These are phyloP conservation scores for cat (Felis catus) DNA, from an alignment of 2,113 vertebrate species.

Conservation along the genomic window DNA sequence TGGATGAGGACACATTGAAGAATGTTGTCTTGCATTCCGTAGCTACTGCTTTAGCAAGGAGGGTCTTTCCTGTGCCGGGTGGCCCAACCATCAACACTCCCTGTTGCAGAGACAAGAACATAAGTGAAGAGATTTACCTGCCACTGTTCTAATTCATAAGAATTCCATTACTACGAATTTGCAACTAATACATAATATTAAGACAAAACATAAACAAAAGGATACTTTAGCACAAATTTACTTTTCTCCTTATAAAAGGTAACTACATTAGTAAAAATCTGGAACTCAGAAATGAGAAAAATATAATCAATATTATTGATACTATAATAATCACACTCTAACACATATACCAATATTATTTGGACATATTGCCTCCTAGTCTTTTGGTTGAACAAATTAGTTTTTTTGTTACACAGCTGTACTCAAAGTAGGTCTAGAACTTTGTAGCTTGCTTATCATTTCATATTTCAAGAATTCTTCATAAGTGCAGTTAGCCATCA, in stretches of 20 bases:
- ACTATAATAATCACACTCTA: neutral
- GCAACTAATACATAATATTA: conserved; percentile 28
- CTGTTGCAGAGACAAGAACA: conserved; percentile 77
- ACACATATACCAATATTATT: neutral
- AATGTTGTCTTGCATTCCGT: conserved; percentile 99
- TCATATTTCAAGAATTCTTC: conserved; percentile 1
- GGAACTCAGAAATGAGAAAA: conserved; percentile 30
- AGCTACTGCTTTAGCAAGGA: conserved; percentile 97
- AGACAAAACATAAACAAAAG: conserved; percentile 17
- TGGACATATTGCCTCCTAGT: neutral
- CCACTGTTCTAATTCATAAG: neutral
- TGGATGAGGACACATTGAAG: conserved; percentile 98
- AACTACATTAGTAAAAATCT: conserved; percentile 14
- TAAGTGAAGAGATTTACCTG: conserved; percentile 27
- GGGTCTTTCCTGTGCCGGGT: conserved; percentile 97
- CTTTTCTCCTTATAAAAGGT: conserved; percentile 26
- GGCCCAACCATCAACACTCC: conserved; percentile 99
- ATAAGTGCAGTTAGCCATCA: neutral
- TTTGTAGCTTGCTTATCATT: neutral
- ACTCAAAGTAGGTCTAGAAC: neutral
- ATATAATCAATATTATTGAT: neutral
- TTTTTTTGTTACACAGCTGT: neutral
- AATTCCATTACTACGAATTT: neutral
- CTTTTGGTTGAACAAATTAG: neutral
- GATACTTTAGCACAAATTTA: neutral